phyloP scores from a whole-genome alignment of 2,797 vertebrate species.

The Balearica regulorum region DNA sequence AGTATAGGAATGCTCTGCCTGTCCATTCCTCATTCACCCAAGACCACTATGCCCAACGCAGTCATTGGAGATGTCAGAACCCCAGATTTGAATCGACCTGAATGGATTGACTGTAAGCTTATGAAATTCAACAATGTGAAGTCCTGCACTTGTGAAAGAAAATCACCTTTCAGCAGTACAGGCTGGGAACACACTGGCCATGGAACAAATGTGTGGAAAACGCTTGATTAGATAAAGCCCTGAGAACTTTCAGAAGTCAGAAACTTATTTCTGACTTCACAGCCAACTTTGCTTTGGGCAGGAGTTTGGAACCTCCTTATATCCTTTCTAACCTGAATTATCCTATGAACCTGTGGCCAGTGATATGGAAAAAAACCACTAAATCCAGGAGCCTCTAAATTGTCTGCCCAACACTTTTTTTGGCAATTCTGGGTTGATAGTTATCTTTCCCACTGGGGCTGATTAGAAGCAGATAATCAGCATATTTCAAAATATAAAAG shows the following conservation, averaged over 20 bases:
- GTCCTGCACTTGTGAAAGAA: neutral
- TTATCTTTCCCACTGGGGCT: neutral
- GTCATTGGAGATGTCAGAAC: neutral
- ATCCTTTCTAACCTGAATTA: neutral
- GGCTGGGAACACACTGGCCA: neutral
- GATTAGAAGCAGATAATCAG: neutral
- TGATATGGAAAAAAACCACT: neutral
- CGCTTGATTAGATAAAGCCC: neutral
- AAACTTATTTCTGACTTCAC: neutral
- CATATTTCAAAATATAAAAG: neutral
- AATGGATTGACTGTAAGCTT: neutral
- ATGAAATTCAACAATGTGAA: neutral
- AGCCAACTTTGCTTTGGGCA: neutral
- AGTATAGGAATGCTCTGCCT: neutral
- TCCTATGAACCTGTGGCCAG: neutral
- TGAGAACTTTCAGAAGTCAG: too few species aligned
- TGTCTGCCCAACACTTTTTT: neutral
- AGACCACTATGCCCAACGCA: fast-evolving
- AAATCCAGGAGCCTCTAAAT: neutral
- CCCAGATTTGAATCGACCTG: neutral
- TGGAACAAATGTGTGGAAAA: neutral
- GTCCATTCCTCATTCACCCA: neutral
- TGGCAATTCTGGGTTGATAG: neutral
- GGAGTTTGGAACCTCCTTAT: neutral
- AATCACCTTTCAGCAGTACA: neutral